A percentile compares a stretch with the other conserved stretches of the same genome.
Conservation (phyloP, 1,140 invertebrate genomes). For the Meloidogyne exigua region DNA sequence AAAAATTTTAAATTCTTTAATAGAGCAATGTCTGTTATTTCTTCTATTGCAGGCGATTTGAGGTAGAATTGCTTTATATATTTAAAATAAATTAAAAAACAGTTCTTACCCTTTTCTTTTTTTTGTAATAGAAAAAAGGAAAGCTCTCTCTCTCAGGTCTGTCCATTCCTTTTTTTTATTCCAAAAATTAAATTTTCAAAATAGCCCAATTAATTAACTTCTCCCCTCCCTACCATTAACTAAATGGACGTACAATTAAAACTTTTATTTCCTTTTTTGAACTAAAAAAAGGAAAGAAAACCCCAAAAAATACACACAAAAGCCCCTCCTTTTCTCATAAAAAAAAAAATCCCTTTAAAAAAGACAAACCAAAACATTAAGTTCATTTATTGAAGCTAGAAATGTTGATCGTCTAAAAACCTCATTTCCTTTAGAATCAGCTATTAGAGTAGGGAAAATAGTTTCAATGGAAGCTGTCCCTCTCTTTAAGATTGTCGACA, state of each 20-base stretch:
- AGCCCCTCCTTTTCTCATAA: no score
- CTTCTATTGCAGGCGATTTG: conserved; percentile 35
- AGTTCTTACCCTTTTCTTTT: no score
- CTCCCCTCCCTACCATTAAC: no score
- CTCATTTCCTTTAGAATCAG: conserved; percentile 44
- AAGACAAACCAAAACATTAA: conserved; percentile 57
- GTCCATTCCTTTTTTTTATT: no score
- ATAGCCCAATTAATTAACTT: no score
- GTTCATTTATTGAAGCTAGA: conserved; percentile 53
- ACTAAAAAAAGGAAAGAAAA: no score
- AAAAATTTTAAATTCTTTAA: conserved; percentile 43
- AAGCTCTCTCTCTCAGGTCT: no score
- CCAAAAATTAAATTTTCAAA: no score
- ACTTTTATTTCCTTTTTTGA: no score
- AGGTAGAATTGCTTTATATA: conserved; percentile 49
- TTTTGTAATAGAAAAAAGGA: no score
- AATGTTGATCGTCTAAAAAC: conserved; percentile 46
- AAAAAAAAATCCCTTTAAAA: no score
- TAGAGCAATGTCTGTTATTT: conserved; percentile 45
- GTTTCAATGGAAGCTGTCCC: conserved; percentile 41
- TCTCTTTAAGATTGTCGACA: conserved; percentile 45
- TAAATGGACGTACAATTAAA: no score
- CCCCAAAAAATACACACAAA: background rate
- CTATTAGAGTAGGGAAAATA: conserved; percentile 47
- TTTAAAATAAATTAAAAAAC: conserved; percentile 21